Evolutionary conservation across 2,888 invertebrate species (phyloP).

Genomic region (Acanthacorydalis orientalis): DNA sequence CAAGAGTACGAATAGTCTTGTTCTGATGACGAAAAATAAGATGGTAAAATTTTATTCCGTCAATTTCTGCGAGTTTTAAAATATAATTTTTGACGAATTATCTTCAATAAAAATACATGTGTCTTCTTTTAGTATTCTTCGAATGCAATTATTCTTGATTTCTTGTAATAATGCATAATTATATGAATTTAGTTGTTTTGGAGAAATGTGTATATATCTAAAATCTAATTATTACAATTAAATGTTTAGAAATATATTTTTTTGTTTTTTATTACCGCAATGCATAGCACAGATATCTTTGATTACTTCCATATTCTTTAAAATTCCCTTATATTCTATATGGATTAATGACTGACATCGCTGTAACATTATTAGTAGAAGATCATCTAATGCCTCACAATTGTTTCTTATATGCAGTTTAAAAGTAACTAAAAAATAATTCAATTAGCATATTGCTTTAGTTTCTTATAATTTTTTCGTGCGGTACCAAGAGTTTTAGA

Average conservation of each 20-base stretch:
- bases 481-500: slow-evolving; percentile 25
- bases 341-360: slow-evolving; percentile 24
- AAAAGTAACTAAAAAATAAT: slow-evolving; percentile 20
- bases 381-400: slow-evolving; percentile 27
- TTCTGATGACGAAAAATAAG: no score
- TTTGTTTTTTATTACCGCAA: slow-evolving; percentile 14
- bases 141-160: slow-evolving; percentile 20
- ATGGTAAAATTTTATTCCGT: no score
- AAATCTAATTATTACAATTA: slow-evolving; percentile 8
- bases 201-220: slow-evolving; percentile 20
- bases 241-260: background rate
- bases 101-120: slow-evolving; percentile 23
- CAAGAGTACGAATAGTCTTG: no score
- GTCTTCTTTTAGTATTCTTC: slow-evolving; percentile 19
- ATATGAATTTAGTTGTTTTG: slow-evolving; percentile 19
- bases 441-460: background rate
- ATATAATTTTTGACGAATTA: background rate
- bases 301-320: slow-evolving; percentile 25
- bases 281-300: slow-evolving; percentile 23
- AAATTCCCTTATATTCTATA: slow-evolving; percentile 28
- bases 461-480: background rate
- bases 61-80: no score
- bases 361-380: slow-evolving; percentile 23
- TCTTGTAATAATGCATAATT: slow-evolving; percentile 20
- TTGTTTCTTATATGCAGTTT: slow-evolving; percentile 28